These are phyloP conservation scores for Platycnemis pennipes DNA, from an alignment of 2,888 invertebrate genomes.

Conservation along the genomic window DNA sequence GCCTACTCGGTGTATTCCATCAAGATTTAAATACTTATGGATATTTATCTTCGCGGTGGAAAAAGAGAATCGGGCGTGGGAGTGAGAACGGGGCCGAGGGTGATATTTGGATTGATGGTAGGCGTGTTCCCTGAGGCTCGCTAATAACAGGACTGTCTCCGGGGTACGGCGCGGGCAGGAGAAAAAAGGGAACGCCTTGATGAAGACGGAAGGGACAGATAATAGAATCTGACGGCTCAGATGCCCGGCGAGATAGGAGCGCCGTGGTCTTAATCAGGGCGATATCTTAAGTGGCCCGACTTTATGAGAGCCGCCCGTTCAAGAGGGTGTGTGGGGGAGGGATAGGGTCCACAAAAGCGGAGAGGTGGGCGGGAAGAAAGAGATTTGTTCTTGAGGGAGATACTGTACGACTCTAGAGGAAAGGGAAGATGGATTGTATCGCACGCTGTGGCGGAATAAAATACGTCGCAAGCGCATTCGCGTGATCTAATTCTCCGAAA, in stretches of 20 bases:
- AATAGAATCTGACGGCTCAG: slow-evolving; percentile 9
- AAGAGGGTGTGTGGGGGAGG: neutral
- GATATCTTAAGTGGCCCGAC: slow-evolving; percentile 16
- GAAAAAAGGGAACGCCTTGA: neutral
- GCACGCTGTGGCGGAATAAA: neutral
- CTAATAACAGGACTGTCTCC: neutral
- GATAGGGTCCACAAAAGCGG: neutral
- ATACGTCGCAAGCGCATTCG: no score
- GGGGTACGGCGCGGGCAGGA: neutral
- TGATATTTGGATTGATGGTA: neutral
- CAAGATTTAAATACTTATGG: no score
- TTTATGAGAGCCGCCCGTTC: neutral
- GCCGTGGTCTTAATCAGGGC: slow-evolving; percentile 19
- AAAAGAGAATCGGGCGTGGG: neutral
- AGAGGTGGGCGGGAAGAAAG: neutral
- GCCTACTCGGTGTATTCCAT: no score
- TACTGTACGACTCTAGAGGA: neutral
- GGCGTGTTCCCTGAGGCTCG: neutral
- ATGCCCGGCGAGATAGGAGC: neutral
- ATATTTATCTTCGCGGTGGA: neutral
- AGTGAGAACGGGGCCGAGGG: neutral
- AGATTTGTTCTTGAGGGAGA: no score
- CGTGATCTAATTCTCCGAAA: no score
- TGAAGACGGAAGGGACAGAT: slow-evolving; percentile 15
- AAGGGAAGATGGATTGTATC: neutral